phyloP scores from a whole-genome alignment of 2,797 vertebrate genomes.

The Trachops cirrhosus region DNA sequence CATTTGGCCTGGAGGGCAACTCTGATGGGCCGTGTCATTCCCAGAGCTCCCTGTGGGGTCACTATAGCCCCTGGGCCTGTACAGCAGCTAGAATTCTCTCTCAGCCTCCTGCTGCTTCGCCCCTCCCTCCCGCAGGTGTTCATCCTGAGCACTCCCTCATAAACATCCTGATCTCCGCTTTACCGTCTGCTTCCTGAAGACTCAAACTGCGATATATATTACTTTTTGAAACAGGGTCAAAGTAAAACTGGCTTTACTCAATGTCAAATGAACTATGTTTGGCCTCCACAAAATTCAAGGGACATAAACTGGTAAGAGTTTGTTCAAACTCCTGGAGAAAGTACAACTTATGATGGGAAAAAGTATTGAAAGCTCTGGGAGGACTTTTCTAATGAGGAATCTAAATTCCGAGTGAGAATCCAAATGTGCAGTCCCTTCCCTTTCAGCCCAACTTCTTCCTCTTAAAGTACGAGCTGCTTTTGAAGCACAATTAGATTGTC shows the following conservation, averaged over 20 bases:
- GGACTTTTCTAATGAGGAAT: not conserved
- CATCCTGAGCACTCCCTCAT: not conserved
- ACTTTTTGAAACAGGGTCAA: not conserved
- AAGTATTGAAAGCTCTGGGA: not conserved
- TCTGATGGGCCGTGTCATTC: not conserved
- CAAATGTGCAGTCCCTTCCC: not conserved
- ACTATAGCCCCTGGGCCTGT: fast-evolving
- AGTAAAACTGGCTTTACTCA: not conserved
- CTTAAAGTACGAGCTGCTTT: not conserved
- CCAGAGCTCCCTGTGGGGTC: not conserved
- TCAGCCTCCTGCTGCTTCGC: not conserved
- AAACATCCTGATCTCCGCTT: not conserved
- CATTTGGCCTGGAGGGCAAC: not conserved
- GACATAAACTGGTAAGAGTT: not conserved
- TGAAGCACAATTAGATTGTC: not conserved
- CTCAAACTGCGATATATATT: not conserved
- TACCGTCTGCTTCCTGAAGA: not conserved
- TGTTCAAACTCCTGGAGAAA: not conserved
- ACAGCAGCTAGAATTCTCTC: not conserved
- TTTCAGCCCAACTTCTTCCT: not conserved
- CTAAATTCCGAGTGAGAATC: not conserved
- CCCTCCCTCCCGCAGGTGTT: not conserved
- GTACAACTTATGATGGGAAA: not conserved
- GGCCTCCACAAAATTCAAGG: not conserved
- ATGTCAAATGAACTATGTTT: not conserved